Evolutionary conservation across 1,140 invertebrate genomes (phyloP).

Genomic region (Agraylea sexmaculata): DNA sequence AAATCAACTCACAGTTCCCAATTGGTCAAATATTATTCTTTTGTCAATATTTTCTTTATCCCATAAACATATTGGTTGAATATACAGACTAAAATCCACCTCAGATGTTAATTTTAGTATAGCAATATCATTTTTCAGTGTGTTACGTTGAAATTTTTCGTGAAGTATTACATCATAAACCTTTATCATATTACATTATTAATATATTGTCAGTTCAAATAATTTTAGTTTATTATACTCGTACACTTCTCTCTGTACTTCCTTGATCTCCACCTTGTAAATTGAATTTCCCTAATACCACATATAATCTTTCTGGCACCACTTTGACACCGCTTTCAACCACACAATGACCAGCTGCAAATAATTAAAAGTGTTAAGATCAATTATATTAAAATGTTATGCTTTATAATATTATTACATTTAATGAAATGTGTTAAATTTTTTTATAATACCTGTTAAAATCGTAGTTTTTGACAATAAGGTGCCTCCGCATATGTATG

Average conservation of each 20-base stretch:
- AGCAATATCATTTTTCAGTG: conserved; percentile 30
- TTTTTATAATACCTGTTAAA: not conserved
- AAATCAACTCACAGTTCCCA: conserved; percentile 28
- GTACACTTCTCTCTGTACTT: conserved; percentile 17
- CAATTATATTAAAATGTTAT: too few relatives aligned
- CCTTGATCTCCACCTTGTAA: conserved; percentile 17
- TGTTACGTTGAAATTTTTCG: conserved; percentile 24
- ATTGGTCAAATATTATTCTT: conserved; percentile 25
- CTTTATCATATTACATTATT: too few relatives aligned
- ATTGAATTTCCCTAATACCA: conserved; percentile 26
- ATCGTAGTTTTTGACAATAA: not conserved
- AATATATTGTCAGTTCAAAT: too few relatives aligned
- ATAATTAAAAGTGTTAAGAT: too few relatives aligned
- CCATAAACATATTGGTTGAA: conserved; percentile 38
- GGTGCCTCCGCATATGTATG: conserved; percentile 2
- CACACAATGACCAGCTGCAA: conserved; percentile 34
- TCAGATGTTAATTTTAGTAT: conserved; percentile 30
- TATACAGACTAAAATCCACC: conserved; percentile 29
- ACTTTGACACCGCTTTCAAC: conserved; percentile 22
- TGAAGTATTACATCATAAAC: conserved; percentile 30
- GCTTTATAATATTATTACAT: too few relatives aligned
- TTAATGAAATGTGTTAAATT: too few relatives aligned
- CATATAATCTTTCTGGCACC: conserved; percentile 23
- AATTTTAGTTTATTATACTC: too few relatives aligned
- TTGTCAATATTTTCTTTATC: conserved; percentile 33